These are phyloP conservation scores for Lota lota DNA, from an alignment of 2,113 vertebrate genomes.

Conservation along the genomic window DNA sequence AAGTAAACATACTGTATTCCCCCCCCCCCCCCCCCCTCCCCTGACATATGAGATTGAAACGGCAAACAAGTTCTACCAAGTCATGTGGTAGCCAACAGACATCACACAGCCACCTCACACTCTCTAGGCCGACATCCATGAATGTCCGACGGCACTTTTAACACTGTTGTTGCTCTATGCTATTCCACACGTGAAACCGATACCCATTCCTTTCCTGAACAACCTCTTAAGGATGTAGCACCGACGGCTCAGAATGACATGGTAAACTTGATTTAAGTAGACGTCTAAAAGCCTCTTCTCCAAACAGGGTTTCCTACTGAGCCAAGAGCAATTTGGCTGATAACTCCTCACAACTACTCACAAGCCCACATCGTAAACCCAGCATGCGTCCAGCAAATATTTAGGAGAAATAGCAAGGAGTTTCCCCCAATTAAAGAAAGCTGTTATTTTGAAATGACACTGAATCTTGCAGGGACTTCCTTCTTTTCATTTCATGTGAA, in stretches of 20 bases:
- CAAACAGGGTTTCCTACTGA: conserved; percentile 58
- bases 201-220: conserved; percentile 43
- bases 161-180: too few species aligned
- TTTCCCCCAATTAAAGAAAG: conserved; percentile 70
- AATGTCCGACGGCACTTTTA: too few species aligned
- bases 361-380: conserved; percentile 64
- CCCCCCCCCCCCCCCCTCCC: too few species aligned
- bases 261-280: neutral
- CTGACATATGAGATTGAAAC: too few species aligned
- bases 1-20: too few species aligned
- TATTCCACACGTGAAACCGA: too few species aligned
- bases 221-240: conserved; percentile 32
- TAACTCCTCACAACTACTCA: conserved; percentile 66
- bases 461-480: conserved; percentile 57
- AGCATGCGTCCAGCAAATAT: conserved; percentile 41
- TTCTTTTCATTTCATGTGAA: conserved; percentile 55
- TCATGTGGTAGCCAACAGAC: too few species aligned
- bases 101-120: too few species aligned
- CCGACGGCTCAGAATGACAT: neutral
- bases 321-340: conserved; percentile 65
- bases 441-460: conserved; percentile 64
- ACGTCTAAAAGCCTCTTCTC: conserved; percentile 50
- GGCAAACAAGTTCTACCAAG: too few species aligned
- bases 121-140: too few species aligned
- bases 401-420: conserved; percentile 37